Conservation (phyloP, 2,888 invertebrate genomes). For the Germaria angustata region DNA sequence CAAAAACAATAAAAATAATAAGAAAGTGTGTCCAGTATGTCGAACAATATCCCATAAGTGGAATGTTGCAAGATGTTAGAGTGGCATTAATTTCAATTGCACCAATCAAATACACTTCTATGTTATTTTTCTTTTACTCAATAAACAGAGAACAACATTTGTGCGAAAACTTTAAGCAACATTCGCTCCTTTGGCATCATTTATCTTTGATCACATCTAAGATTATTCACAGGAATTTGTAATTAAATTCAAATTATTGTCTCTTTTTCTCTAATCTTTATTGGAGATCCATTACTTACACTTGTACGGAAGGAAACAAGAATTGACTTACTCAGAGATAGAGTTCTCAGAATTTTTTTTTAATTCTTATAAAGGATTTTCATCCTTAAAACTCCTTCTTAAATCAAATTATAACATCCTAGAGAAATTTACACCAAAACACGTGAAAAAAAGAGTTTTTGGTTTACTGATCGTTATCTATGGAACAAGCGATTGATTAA, state of each 20-base stretch:
- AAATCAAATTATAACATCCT: too few species aligned
- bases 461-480: too few species aligned
- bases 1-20: too few species aligned
- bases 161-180: background rate
- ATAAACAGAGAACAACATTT: background rate
- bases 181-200: constrained; percentile 9
- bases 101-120: background rate
- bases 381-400: too few species aligned
- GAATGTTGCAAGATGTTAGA: too few species aligned
- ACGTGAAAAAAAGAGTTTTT: too few species aligned
- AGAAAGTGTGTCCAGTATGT: too few species aligned
- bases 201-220: constrained; percentile 43
- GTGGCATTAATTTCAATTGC: constrained; percentile 10
- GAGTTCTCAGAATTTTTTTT: too few species aligned
- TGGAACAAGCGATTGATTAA: too few species aligned
- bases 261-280: constrained; percentile 46
- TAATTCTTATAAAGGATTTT: too few species aligned
- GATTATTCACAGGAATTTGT: constrained; percentile 47
- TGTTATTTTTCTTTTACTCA: background rate
- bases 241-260: constrained; percentile 60
- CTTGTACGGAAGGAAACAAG: background rate
- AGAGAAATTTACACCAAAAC: too few species aligned
- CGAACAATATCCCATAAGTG: too few species aligned
- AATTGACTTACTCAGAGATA: background rate
- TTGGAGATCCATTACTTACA: constrained; percentile 10